Evolutionary conservation across 2,797 vertebrate genomes (phyloP).

Genomic region (Gymnothorax javanicus): DNA sequence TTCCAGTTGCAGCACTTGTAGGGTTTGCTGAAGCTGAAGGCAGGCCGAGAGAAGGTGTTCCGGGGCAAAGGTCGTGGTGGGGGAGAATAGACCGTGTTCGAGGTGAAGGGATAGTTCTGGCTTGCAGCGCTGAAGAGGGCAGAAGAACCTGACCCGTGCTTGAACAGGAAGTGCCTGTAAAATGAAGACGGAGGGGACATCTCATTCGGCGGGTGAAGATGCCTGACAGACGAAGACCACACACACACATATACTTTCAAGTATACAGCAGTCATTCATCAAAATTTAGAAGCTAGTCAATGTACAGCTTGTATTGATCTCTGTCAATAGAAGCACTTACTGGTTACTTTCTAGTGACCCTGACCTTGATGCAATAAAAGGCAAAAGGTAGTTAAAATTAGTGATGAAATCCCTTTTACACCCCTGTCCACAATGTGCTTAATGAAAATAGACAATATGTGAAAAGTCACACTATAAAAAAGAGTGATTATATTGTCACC

Average conservation of each 20-base stretch:
- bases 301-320: constrained; percentile 33
- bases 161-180: constrained; percentile 92
- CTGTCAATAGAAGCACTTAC: constrained; percentile 31
- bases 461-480: background rate
- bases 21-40: constrained; percentile 95
- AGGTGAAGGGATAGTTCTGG: constrained; percentile 93
- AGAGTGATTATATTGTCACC: constrained; percentile 39
- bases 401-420: constrained; percentile 30
- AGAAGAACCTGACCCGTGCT: constrained; percentile 92
- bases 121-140: constrained; percentile 91
- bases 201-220: too few species aligned
- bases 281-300: constrained; percentile 35
- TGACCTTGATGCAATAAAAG: constrained; percentile 33
- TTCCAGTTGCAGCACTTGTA: constrained; percentile 97
- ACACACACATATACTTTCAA: too few species aligned
- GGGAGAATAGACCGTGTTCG: constrained; percentile 92
- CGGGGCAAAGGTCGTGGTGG: constrained; percentile 90
- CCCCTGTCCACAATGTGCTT: constrained; percentile 27
- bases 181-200: constrained; percentile 7
- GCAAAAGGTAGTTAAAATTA: background rate
- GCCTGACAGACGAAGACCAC: background rate
- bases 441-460: constrained; percentile 35
- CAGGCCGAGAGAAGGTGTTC: constrained; percentile 89
- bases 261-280: constrained; percentile 8
- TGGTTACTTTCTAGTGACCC: constrained; percentile 16